Conservation (phyloP, 1,140 invertebrate species). For the Drosophila athabasca region DNA sequence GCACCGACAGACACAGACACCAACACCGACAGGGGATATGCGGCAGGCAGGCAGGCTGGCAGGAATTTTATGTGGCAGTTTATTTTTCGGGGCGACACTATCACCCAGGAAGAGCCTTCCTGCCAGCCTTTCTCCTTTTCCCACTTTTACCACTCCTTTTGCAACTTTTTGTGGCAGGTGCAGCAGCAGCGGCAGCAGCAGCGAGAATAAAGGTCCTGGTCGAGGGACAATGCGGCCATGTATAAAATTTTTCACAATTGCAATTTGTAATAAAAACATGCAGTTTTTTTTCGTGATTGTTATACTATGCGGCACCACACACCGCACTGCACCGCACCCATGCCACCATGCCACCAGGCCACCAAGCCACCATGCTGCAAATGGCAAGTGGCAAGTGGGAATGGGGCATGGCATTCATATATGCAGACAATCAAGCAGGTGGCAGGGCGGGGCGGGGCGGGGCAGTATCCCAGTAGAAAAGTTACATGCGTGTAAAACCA, state of each 20-base stretch:
- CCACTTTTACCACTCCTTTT: too few relatives aligned
- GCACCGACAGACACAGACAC: constrained; percentile 41
- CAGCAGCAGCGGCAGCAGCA: background rate
- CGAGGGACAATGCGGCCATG: constrained; percentile 61
- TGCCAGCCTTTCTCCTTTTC: too few relatives aligned
- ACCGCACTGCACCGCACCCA: constrained; percentile 21
- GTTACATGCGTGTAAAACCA: constrained; percentile 56
- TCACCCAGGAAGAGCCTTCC: constrained; percentile 41
- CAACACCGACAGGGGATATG: constrained; percentile 51
- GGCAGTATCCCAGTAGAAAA: constrained; percentile 4
- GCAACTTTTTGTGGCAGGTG: constrained; percentile 35
- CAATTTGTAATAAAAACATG: constrained; percentile 83
- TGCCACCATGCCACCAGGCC: background rate
- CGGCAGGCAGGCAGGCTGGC: constrained; percentile 54
- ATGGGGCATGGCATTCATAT: constrained; percentile 24
- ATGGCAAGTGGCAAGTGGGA: constrained; percentile 3
- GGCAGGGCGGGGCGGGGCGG: too few relatives aligned
- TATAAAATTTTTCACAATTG: constrained; percentile 82
- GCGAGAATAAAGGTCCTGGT: too few relatives aligned
- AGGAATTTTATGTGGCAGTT: constrained; percentile 77
- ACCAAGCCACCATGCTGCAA: constrained; percentile 8
- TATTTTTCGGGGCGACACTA: constrained; percentile 75
- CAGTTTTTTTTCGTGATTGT: constrained; percentile 78
- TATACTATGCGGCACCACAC: constrained; percentile 50
- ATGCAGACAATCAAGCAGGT: constrained; percentile 10